phyloP scores from a whole-genome alignment of 2,113 vertebrate species.

The Labrus mixtus region DNA sequence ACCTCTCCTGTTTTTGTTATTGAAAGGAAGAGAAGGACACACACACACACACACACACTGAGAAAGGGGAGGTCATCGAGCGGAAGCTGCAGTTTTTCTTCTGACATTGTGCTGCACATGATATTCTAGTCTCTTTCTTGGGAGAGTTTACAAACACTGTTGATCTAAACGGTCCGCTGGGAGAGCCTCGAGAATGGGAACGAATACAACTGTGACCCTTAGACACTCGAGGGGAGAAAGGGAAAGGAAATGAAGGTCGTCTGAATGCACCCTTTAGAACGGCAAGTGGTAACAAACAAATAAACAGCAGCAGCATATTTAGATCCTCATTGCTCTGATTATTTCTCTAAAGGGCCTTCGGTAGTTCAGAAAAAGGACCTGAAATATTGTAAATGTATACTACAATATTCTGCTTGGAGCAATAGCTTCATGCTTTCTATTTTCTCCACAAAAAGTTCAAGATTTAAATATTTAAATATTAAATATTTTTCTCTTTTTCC shows the following conservation, averaged over 20 bases:
- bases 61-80: slow-evolving; percentile 44
- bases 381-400: neutral
- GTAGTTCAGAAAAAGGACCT: too few species aligned
- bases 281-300: slow-evolving; percentile 45
- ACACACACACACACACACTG: slow-evolving; percentile 24
- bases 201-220: slow-evolving; percentile 39
- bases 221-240: slow-evolving; percentile 12
- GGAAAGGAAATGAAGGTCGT: slow-evolving; percentile 62
- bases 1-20: slow-evolving; percentile 68
- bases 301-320: slow-evolving; percentile 11
- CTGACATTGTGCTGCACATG: slow-evolving; percentile 33
- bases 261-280: slow-evolving; percentile 5
- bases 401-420: neutral
- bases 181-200: slow-evolving; percentile 51
- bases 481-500: too few species aligned
- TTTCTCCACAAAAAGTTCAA: too few species aligned
- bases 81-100: slow-evolving; percentile 45
- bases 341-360: neutral
- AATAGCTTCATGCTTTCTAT: neutral
- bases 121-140: slow-evolving; percentile 26
- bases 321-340: neutral
- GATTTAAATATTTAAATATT: too few species aligned
- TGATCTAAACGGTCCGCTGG: slow-evolving; percentile 51
- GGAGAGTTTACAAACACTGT: slow-evolving; percentile 37
- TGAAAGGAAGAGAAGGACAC: slow-evolving; percentile 59